Evolutionary conservation across 2,888 invertebrate species (phyloP).

Genomic region (Diaperis boleti): DNA sequence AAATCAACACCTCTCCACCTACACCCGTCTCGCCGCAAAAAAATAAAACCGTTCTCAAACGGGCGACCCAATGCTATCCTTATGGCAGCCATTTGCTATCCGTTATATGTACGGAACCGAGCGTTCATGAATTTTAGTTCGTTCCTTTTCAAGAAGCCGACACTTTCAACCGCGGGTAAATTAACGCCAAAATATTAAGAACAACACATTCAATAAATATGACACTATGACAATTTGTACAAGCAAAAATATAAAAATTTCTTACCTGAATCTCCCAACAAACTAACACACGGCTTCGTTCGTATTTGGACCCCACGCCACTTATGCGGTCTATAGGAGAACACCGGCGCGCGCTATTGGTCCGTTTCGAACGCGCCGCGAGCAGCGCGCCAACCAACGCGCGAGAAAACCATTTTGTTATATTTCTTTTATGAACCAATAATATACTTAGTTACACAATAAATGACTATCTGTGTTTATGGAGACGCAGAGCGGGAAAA

Average conservation of each 20-base stretch:
- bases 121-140: constrained; percentile 62
- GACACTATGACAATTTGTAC: constrained; percentile 68
- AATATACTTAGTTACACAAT: constrained; percentile 64
- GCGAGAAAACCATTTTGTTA: constrained; percentile 67
- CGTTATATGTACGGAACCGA: constrained; percentile 65
- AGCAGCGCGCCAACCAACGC: constrained; percentile 69
- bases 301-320: constrained; percentile 76
- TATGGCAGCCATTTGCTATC: constrained; percentile 70
- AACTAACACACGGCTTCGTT: constrained; percentile 73
- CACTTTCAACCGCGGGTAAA: constrained; percentile 14
- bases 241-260: constrained; percentile 70
- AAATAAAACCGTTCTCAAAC: constrained; percentile 47
- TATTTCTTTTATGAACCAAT: constrained; percentile 69
- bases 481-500: constrained; percentile 37
- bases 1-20: constrained; percentile 51
- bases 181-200: constrained; percentile 48
- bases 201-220: constrained; percentile 61
- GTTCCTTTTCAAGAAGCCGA: constrained; percentile 24
- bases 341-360: constrained; percentile 68
- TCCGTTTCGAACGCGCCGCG: constrained; percentile 72
- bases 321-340: constrained; percentile 72
- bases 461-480: constrained; percentile 48
- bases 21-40: constrained; percentile 47
- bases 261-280: constrained; percentile 72
- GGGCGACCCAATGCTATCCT: constrained; percentile 66